Evolutionary conservation across 2,797 vertebrate genomes (phyloP), one percentile per base, ranked within the genome.

Genomic region (Furcifer pardalis): DNA sequence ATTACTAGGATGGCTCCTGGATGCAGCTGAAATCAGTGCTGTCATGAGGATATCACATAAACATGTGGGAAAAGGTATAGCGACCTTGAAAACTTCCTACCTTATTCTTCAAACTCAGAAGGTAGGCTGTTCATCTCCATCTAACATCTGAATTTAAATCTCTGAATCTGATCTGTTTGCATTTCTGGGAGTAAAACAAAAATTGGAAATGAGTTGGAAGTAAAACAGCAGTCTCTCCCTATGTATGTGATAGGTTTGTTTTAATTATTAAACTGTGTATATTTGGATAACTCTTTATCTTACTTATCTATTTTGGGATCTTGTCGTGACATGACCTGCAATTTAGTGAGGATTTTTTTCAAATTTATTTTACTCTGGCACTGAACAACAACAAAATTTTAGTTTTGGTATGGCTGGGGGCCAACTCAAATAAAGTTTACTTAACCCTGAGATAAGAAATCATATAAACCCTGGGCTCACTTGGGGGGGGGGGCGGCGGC

Each of bases 221-320:
- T 49, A 35, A 32, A 35, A 37, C 25, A 1, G 1, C 9, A 2
- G 10, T 77, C 23, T 35, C 32, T 37, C 35, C 3, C 66, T 71
- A 32, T 68, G 13, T 37, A 6, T 23, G n/a, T 25, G 32, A 77
- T 17, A 60, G 59, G 42, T 71, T 42, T 77, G 76, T 60, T 77
- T 77, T 77, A 77, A 77, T 62, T 12, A 62, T 77, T 42, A 71
- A 73, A 77, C 76, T 77, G 56, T 42, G 25, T 23, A 52, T 42
- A 77, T 62, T 77, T 60, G 40, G 56, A 77, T 59, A 42, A 62
- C 35, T 62, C 69, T 42, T 42, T 42, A 77, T 30, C 76, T 77
- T 77, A 56, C 37, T 77, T 62, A 77, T 77, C 56, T 77, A 1
- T 62, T 60, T 25, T 40, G 27, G 35, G 37, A 5, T 60, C 35